These are phyloP conservation scores for Scatophagus argus DNA, from an alignment of 2,113 vertebrate species.

Conservation along the genomic window DNA sequence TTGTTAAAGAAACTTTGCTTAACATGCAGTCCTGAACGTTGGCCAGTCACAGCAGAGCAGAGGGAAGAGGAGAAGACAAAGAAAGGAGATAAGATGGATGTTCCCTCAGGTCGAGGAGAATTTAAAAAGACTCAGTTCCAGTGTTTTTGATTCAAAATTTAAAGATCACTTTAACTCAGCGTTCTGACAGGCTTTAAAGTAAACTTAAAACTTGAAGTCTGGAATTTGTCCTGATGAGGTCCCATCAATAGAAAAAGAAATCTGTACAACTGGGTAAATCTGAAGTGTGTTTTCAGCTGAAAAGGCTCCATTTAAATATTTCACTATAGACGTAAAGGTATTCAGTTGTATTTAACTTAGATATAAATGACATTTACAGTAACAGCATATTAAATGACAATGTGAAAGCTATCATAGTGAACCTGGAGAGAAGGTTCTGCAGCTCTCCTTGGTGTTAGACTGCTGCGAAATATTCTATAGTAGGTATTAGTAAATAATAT, in stretches of 20 bases:
- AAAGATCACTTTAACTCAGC: neutral
- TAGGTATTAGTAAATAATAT: too few relatives aligned
- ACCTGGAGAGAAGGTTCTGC: too few relatives aligned
- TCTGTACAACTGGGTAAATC: neutral
- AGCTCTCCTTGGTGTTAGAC: too few relatives aligned
- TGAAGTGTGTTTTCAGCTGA: neutral
- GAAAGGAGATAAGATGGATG: constrained; percentile 47
- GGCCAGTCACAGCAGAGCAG: constrained; percentile 37
- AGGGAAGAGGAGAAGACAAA: constrained; percentile 26
- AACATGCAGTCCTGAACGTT: constrained; percentile 65
- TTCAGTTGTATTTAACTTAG: too few relatives aligned
- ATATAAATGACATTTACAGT: too few relatives aligned
- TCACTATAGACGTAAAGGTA: too few relatives aligned
- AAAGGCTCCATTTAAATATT: too few relatives aligned
- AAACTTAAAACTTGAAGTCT: neutral
- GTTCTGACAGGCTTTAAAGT: neutral
- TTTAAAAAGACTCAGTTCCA: neutral
- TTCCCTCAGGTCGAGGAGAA: neutral
- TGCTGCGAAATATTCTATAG: too few relatives aligned
- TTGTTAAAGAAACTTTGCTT: constrained; percentile 65
- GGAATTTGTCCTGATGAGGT: neutral
- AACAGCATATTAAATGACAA: too few relatives aligned
- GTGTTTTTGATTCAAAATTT: constrained; percentile 1
- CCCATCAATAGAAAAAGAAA: neutral
- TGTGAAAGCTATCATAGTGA: too few relatives aligned